Percentiles rank a stretch among this genome's conserved stretches.
phyloP scores from a whole-genome alignment of 1,140 invertebrate genomes.

The Caenorhabditis remanei region DNA sequence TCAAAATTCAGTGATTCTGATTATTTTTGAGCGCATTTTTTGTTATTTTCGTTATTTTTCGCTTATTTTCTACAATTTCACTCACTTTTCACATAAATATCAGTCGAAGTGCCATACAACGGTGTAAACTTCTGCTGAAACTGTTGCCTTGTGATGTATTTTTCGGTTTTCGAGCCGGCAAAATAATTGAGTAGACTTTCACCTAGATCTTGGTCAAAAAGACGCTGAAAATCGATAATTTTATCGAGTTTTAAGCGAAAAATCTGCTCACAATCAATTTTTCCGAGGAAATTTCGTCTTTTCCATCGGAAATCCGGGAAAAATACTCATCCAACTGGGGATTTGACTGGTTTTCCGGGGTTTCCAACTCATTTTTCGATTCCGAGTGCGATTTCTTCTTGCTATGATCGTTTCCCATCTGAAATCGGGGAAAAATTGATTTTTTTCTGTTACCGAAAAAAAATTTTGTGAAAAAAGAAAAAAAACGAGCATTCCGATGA shows the following conservation, averaged over 20 bases:
- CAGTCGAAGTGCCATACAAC: slow-evolving; percentile 35
- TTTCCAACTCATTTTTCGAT: background rate
- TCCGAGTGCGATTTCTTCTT: background rate
- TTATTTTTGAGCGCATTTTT: background rate
- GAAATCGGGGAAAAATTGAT: background rate
- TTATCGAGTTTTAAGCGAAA: background rate
- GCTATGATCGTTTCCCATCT: slow-evolving; percentile 53
- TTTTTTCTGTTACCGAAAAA: background rate
- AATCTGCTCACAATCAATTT: background rate
- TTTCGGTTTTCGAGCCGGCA: background rate
- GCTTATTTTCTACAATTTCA: background rate
- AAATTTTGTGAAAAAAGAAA: background rate
- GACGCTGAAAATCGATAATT: background rate
- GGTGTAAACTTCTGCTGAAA: background rate
- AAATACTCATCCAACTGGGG: background rate
- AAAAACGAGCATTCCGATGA: background rate
- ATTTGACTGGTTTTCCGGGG: background rate
- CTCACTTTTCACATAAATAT: slow-evolving; percentile 58
- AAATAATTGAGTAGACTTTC: slow-evolving; percentile 23
- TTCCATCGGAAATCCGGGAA: slow-evolving; percentile 22
- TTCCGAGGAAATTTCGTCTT: slow-evolving; percentile 18
- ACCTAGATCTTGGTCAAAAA: slow-evolving; percentile 2
- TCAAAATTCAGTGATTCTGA: background rate
- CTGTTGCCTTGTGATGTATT: background rate
- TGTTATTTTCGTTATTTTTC: background rate